Evolutionary conservation across 2,888 invertebrate species (phyloP).

Genomic region (Chymomyza caudatula): DNA sequence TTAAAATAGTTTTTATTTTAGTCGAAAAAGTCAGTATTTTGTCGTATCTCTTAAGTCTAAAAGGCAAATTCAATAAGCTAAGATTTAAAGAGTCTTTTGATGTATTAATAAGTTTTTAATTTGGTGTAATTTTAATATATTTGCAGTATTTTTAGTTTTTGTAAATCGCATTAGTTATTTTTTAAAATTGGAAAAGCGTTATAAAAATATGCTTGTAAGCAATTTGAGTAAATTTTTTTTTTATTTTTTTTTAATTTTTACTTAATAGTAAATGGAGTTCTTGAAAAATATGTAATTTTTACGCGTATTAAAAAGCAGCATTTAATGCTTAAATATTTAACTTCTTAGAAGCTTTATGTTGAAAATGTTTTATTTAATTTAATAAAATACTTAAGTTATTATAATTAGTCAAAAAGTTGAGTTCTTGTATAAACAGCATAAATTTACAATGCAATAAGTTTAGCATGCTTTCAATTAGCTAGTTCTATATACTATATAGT

Average conservation of each 20-base stretch:
- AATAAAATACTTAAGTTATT: slow-evolving; percentile 63
- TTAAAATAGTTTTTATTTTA: slow-evolving; percentile 9
- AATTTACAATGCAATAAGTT: slow-evolving; percentile 58
- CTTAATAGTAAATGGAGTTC: slow-evolving; percentile 53
- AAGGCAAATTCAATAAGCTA: slow-evolving; percentile 73
- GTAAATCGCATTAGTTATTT: slow-evolving; percentile 7
- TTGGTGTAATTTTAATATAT: slow-evolving; percentile 19
- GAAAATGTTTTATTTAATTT: slow-evolving; percentile 17
- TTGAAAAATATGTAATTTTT: slow-evolving; percentile 56
- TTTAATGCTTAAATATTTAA: slow-evolving; percentile 65
- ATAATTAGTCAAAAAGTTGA: slow-evolving; percentile 67
- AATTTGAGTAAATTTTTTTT: slow-evolving; percentile 52
- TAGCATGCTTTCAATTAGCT: slow-evolving; percentile 15
- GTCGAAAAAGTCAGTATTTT: slow-evolving; percentile 4
- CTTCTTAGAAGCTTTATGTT: slow-evolving; percentile 65
- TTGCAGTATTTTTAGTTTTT: slow-evolving; percentile 19
- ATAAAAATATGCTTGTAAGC: slow-evolving; percentile 73
- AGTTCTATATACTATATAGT: background rate
- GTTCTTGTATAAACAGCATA: slow-evolving; percentile 55
- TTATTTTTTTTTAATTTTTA: slow-evolving; percentile 8
- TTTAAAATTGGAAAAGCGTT: slow-evolving; percentile 67
- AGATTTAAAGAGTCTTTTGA: slow-evolving; percentile 63
- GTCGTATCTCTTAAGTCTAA: slow-evolving; percentile 53
- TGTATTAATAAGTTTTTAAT: slow-evolving; percentile 48
- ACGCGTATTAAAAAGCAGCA: slow-evolving; percentile 47